Base-by-base conservation (phyloP, 2,888 invertebrate genomes). In the Loripinus fragilis region DNA sequence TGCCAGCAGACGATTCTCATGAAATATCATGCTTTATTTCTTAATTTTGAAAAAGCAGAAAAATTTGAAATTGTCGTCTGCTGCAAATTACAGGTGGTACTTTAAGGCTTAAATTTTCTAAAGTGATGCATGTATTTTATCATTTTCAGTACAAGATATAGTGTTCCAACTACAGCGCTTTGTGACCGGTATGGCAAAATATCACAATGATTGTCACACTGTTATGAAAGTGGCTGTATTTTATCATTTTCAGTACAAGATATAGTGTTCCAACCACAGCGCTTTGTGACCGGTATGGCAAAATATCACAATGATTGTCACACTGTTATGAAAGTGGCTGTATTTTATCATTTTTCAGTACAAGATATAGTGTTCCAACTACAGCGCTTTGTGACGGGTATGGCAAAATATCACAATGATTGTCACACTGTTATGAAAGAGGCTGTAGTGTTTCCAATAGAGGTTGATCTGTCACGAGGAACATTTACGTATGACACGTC, bases 401-500 rank as follows among this genome's bases (percentile, higher is more conserved):
- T 99, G 84, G 96, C 97, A 0, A 95, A 95, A 74, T 95, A 95
- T 94, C 96, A 96, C 93, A 95, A 95, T 68, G 96, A 97, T 80
- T 96, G 97, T 5, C 95, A 96, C 77, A 95, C 96, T 42, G 95
- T 97, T 66, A 94, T 98, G 88, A 94, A 94, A 78, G 96, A 96
- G 67, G 96, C 96, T 0, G 91, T 93, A 35, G 94, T 99, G 1
- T 99, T 99, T 93, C 99, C 99, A 0, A 98, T 99, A 0, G 99
- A 99, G 94, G 97, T 99, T 23, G 99, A 99, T 94, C 95, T 99
- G 10, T 96, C 97, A 0, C 96, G 97, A 87, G 97, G 96, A 74
- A 98, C 98, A 30, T 98, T 99, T 93, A 97, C 97, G 87, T 98
- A 94, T 79, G 92, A 94, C 79, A 92, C 92, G 0, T 87, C 91